Percentiles rank a stretch among this genome's conserved stretches.
Evolutionary conservation across 1,140 invertebrate genomes (phyloP).

Genomic region (Bombus ignitus): DNA sequence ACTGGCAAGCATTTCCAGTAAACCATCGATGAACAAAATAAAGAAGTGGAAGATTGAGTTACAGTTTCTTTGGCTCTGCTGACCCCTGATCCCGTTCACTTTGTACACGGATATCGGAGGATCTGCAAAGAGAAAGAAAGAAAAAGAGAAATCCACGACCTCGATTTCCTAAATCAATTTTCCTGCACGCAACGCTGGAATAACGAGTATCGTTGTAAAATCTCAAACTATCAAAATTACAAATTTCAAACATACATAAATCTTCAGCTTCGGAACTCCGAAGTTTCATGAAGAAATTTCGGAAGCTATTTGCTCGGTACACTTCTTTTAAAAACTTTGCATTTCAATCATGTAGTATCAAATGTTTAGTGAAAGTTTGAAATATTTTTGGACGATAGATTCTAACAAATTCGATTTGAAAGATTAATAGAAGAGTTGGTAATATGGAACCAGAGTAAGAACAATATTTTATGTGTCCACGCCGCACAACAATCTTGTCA

Average conservation of each 20-base stretch:
- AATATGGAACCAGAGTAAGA: no score
- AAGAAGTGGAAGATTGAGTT: slow-evolving; percentile 17
- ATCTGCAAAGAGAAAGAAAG: not conserved
- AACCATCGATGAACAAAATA: slow-evolving; percentile 13
- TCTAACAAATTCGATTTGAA: not conserved
- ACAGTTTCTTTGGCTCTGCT: slow-evolving; percentile 13
- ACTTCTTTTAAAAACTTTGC: not conserved
- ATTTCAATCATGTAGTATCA: not conserved
- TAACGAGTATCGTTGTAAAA: not conserved
- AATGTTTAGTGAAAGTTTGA: not conserved
- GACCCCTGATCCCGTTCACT: slow-evolving; percentile 12
- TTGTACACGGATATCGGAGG: not conserved
- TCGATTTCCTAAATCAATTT: not conserved
- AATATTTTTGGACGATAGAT: not conserved
- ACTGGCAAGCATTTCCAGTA: not conserved
- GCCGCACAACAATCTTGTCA: no score
- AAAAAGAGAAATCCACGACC: not conserved
- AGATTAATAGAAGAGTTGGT: not conserved
- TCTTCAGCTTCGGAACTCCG: not conserved
- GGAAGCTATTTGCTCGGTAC: not conserved
- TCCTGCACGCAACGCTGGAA: not conserved
- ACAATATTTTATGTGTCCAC: no score
- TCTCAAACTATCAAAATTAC: not conserved
- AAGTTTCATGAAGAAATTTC: not conserved
- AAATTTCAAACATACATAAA: not conserved